A percentile compares a stretch with the other conserved stretches of the same genome.
phyloP scores from a whole-genome alignment of 2,888 invertebrate species.

The Drosophila villosipedis region DNA sequence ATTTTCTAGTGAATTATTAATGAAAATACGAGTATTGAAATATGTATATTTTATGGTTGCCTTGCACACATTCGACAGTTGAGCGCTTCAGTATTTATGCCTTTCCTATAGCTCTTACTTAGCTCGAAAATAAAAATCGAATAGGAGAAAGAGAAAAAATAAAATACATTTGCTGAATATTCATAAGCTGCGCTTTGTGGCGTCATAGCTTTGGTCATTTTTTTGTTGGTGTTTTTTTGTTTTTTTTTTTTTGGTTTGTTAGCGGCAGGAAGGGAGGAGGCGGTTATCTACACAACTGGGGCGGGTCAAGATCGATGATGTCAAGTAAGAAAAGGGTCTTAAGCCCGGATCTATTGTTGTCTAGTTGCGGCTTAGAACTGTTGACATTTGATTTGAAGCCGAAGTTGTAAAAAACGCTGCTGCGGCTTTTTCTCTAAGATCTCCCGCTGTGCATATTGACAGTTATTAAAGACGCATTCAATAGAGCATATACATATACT shows the following conservation, averaged over 20 bases:
- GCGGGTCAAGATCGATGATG: constrained; percentile 76
- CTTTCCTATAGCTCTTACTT: constrained; percentile 60
- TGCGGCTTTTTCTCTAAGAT: constrained; percentile 53
- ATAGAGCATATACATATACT: constrained; percentile 5
- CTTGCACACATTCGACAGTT: constrained; percentile 67
- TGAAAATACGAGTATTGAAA: constrained; percentile 72
- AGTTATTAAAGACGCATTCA: constrained; percentile 54
- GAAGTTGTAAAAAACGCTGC: constrained; percentile 45
- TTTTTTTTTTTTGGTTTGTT: background rate
- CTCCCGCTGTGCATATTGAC: constrained; percentile 68
- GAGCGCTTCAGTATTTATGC: constrained; percentile 70
- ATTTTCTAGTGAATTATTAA: constrained; percentile 74
- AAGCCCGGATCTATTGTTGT: constrained; percentile 48
- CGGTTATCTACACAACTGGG: constrained; percentile 62
- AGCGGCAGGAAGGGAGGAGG: too few species aligned
- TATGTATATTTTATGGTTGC: constrained; percentile 72
- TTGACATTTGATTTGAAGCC: constrained; percentile 70
- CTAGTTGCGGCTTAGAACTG: constrained; percentile 57
- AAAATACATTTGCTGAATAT: constrained; percentile 60
- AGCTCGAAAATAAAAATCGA: constrained; percentile 29
- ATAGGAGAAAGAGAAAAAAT: constrained; percentile 20
- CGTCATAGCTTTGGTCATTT: constrained; percentile 56
- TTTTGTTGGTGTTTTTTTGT: background rate
- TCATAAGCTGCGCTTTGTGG: constrained; percentile 75
- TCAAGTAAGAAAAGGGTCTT: constrained; percentile 57